A percentile compares a stretch with the other conserved stretches of the same genome.
These are phyloP conservation scores for Procavia capensis DNA, from an alignment of 2,113 vertebrate species.

Conservation along the genomic window DNA sequence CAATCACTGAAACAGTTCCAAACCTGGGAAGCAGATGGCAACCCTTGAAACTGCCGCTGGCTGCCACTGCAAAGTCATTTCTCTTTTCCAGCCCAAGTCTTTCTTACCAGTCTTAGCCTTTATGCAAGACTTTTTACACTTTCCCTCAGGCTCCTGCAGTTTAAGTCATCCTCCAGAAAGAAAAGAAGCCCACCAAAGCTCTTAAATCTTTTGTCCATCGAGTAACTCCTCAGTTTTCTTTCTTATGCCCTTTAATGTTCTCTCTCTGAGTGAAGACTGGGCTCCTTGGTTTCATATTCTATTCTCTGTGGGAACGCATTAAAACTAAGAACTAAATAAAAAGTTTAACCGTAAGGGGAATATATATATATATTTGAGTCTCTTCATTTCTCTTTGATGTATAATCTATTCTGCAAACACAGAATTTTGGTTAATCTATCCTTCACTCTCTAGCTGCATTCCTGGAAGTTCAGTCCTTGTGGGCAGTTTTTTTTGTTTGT, in stretches of 20 bases:
- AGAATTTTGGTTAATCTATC: constrained; percentile 65
- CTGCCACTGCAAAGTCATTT: not conserved
- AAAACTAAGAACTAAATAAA: constrained; percentile 73
- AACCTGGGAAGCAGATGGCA: constrained; percentile 48
- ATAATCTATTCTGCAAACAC: constrained; percentile 69
- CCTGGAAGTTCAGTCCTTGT: constrained; percentile 44
- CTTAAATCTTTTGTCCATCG: constrained; percentile 52
- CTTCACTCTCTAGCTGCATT: constrained; percentile 17
- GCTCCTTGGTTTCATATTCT: constrained; percentile 59
- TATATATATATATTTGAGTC: not conserved
- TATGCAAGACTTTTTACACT: constrained; percentile 51
- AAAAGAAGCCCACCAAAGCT: constrained; percentile 39
- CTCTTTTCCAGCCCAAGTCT: not conserved
- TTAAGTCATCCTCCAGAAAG: constrained; percentile 47
- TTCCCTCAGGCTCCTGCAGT: constrained; percentile 63
- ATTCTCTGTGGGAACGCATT: constrained; percentile 69
- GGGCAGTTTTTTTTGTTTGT: constrained; percentile 1
- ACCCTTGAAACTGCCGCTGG: constrained; percentile 2
- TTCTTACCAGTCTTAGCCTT: constrained; percentile 53
- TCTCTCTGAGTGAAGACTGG: constrained; percentile 41
- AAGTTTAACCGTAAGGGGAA: constrained; percentile 63
- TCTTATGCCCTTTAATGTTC: constrained; percentile 64
- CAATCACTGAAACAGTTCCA: not conserved
- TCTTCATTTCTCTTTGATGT: constrained; percentile 64
- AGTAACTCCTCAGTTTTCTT: constrained; percentile 52